Percentiles rank a stretch among this genome's conserved stretches.
These are phyloP conservation scores for Nyctibius bracteatus DNA, from an alignment of 2,113 vertebrate species.

Conservation along the genomic window DNA sequence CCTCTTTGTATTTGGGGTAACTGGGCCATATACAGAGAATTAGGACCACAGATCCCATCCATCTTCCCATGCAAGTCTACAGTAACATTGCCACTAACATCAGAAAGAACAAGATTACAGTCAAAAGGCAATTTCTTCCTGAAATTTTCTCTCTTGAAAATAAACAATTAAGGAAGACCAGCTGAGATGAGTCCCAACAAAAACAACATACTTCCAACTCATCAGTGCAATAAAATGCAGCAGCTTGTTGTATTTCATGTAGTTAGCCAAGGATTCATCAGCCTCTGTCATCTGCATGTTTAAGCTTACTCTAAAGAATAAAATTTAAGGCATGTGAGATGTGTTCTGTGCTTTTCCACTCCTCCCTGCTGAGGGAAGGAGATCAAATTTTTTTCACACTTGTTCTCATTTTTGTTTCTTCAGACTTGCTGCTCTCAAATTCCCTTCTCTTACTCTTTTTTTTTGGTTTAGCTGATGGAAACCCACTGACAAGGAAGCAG, in stretches of 20 bases:
- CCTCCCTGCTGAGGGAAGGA: not conserved
- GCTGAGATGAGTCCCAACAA: not conserved
- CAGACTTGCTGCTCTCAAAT: not conserved
- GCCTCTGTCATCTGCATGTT: not conserved
- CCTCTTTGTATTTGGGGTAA: accelerated
- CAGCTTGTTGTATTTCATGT: not conserved
- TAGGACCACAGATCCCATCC: not conserved
- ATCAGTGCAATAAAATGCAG: not conserved
- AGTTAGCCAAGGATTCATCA: not conserved
- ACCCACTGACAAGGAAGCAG: not conserved
- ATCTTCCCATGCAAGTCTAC: not conserved
- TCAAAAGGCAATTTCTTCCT: not conserved
- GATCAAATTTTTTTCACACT: not conserved
- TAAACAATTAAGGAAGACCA: not conserved
- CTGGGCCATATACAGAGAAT: not conserved
- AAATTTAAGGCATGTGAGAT: not conserved
- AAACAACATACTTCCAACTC: not conserved
- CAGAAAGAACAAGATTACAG: not conserved
- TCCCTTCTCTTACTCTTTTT: not conserved
- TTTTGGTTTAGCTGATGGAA: not conserved
- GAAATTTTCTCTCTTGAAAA: not conserved
- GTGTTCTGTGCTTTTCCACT: not conserved
- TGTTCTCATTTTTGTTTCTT: not conserved
- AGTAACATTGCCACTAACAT: not conserved
- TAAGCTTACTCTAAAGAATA: not conserved